Conservation (phyloP, 2,797 vertebrate genomes). For the Emydoidea blandingii region DNA sequence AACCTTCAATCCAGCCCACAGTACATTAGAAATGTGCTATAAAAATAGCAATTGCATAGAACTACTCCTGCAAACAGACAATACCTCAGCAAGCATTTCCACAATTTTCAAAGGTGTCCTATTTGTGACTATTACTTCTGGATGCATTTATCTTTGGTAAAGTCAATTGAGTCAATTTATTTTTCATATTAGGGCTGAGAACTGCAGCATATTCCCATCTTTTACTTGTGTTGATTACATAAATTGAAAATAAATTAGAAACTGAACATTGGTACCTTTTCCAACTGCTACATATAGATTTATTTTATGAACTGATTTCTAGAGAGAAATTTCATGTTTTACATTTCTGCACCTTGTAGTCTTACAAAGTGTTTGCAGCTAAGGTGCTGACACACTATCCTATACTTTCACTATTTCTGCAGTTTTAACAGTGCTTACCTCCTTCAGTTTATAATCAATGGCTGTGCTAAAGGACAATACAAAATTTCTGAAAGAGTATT, state of each 20-base stretch:
- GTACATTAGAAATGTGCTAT: neutral
- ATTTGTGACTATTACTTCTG: neutral
- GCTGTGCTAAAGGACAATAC: fast-evolving
- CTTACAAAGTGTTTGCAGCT: neutral
- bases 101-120: neutral
- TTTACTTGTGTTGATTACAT: neutral
- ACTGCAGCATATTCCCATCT: neutral
- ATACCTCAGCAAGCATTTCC: neutral
- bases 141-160: neutral
- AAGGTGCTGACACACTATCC: neutral
- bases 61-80: neutral
- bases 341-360: neutral
- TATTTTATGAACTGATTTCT: neutral
- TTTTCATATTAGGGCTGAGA: neutral
- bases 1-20: neutral
- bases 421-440: neutral
- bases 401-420: neutral
- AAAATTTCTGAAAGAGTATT: neutral
- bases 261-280: neutral
- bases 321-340: neutral
- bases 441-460: neutral
- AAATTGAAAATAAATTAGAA: neutral
- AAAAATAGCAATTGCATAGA: neutral
- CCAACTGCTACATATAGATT: neutral
- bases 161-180: neutral